These are phyloP conservation scores for Bedellia somnulentella DNA, from an alignment of 2,888 invertebrate genomes.

Conservation along the genomic window DNA sequence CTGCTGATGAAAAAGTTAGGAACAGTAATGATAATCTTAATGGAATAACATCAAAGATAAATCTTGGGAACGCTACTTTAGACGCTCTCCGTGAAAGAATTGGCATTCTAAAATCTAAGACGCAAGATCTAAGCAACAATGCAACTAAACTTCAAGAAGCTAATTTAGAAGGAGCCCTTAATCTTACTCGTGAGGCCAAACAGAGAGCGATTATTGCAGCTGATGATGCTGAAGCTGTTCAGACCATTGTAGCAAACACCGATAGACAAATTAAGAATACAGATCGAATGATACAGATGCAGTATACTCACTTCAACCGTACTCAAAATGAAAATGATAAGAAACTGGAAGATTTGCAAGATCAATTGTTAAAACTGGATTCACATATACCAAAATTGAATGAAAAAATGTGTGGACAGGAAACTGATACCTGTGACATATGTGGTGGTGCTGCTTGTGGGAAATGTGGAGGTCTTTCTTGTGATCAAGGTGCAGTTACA, in stretches of 20 bases:
- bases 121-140: slow-evolving; percentile 79
- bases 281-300: slow-evolving; percentile 44
- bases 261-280: slow-evolving; percentile 55
- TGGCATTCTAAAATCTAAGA: slow-evolving; percentile 66
- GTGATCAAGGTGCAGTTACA: slow-evolving; percentile 86
- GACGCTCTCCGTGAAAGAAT: slow-evolving; percentile 67
- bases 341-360: slow-evolving; percentile 66
- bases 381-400: slow-evolving; percentile 82
- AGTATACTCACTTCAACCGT: slow-evolving; percentile 49
- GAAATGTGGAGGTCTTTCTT: slow-evolving; percentile 88
- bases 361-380: slow-evolving; percentile 69
- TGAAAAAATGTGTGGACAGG: slow-evolving; percentile 80
- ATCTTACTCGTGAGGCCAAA: slow-evolving; percentile 82
- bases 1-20: slow-evolving; percentile 65
- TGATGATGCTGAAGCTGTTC: slow-evolving; percentile 60
- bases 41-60: slow-evolving; percentile 72
- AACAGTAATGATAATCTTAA: slow-evolving; percentile 52
- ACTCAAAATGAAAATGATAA: slow-evolving; percentile 74
- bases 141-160: slow-evolving; percentile 92
- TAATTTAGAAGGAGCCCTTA: slow-evolving; percentile 93
- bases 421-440: slow-evolving; percentile 83
- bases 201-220: slow-evolving; percentile 59
- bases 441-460: slow-evolving; percentile 97
- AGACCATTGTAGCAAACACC: slow-evolving; percentile 46
- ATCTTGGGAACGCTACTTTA: slow-evolving; percentile 70